These are phyloP conservation scores for Kryptopterus vitreolus DNA, from an alignment of 2,797 vertebrate species.

Conservation along the genomic window DNA sequence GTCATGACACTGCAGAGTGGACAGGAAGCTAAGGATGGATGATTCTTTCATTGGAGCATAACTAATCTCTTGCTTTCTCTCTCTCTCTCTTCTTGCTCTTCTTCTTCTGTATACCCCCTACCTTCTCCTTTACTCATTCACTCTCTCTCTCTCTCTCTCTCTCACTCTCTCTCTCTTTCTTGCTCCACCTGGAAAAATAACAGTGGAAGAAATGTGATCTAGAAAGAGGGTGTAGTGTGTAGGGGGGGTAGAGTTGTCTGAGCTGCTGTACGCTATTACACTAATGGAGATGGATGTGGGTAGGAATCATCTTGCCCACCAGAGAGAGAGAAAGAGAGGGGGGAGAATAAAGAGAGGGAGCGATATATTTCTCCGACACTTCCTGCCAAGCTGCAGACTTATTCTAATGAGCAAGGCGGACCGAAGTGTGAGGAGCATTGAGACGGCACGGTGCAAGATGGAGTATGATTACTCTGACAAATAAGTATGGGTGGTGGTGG, in stretches of 20 bases:
- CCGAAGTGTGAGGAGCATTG: slow-evolving; percentile 28
- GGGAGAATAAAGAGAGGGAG: slow-evolving; percentile 34
- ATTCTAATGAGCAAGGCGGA: slow-evolving; percentile 43
- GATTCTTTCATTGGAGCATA: slow-evolving; percentile 58
- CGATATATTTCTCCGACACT: slow-evolving; percentile 62
- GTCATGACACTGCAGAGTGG: slow-evolving; percentile 55
- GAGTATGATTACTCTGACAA: slow-evolving; percentile 43
- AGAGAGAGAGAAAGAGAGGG: slow-evolving; percentile 24
- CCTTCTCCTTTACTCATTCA: slow-evolving; percentile 41
- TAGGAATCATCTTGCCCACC: slow-evolving; percentile 68
- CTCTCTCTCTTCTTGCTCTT: slow-evolving; percentile 42
- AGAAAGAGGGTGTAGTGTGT: slow-evolving; percentile 35
- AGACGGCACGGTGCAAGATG: slow-evolving; percentile 37
- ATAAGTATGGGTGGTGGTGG: slow-evolving; percentile 21
- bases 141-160: slow-evolving; percentile 18
- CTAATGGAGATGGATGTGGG: slow-evolving; percentile 80
- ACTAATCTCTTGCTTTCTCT: slow-evolving; percentile 57
- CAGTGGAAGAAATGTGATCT: slow-evolving; percentile 70
- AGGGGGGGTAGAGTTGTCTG: slow-evolving; percentile 56
- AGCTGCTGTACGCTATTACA: slow-evolving; percentile 59
- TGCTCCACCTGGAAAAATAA: slow-evolving; percentile 73
- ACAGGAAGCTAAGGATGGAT: slow-evolving; percentile 60
- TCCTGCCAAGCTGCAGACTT: slow-evolving; percentile 42
- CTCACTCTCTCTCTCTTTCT: slow-evolving; percentile 32
- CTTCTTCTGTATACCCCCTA: slow-evolving; percentile 25